Evolutionary conservation across 2,888 invertebrate genomes (phyloP), one percentile per base, ranked within the genome.

Genomic region (Petrophora chlorosata): DNA sequence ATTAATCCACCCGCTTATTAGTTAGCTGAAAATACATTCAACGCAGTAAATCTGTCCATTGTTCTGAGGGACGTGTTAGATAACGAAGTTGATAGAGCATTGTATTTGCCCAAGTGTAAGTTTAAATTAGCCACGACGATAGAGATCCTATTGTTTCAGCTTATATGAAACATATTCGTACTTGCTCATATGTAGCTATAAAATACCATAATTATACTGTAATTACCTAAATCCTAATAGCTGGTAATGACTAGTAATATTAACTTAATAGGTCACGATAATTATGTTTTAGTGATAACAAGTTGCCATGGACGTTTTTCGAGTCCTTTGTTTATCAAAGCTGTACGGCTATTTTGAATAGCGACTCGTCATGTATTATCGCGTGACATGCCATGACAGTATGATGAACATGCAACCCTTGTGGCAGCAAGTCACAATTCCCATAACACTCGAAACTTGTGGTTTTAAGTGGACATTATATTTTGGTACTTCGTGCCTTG

Each of bases 361-460:
- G 19, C 34, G 35, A 38, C 56, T 53, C 38, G 38, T 59, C 56
- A 59, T 53, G 52, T 47, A 43, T 29, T 25, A 14, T 59, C 30
- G 59, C 56, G 53, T 56, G 59, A 38, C 45, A 35, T 14, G 19
- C 29, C 34, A 38, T 35, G 56, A 48, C 53, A 54, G 44, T 25
- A 42, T 47, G 47, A 53, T 28, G 47, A 45, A 56, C 56, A 56
- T 55, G 53, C 59, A 51, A 56, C 50, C 54, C 50, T 56, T 46
- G 53, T 36, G 43, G 38, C 40, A 51, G 44, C 46, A 34, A 43
- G 48, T 45, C 53, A 41, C 46, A 50, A 50, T 49, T 44, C 41
- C 45, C 55, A 51, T 48, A 52, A 39, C 57, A 57, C 45, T 53
- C 39, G 38, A 53, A 48, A 44, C 38, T 36, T 25, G 22, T 30